phyloP scores from a whole-genome alignment of 2,113 vertebrate genomes.

The Myanophis thanlyinensis region DNA sequence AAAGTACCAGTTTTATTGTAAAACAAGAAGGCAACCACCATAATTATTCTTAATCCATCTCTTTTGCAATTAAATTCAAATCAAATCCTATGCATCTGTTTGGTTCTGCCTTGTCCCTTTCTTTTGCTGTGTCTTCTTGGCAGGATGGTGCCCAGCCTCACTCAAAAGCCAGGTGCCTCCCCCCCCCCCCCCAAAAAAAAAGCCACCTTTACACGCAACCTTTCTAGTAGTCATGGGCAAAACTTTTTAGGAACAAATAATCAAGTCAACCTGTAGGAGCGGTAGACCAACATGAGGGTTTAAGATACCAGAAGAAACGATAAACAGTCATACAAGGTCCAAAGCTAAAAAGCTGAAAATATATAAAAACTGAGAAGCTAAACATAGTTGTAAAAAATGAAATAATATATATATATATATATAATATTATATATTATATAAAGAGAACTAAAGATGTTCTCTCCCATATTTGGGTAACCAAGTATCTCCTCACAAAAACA shows the following conservation, averaged over 20 bases:
- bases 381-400: too few relatives aligned
- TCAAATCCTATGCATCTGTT: neutral
- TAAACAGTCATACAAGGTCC: neutral
- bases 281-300: neutral
- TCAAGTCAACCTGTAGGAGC: neutral
- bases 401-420: too few relatives aligned
- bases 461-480: too few relatives aligned
- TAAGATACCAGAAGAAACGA: neutral
- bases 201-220: neutral
- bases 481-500: too few relatives aligned
- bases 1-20: neutral
- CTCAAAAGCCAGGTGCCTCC: neutral
- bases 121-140: neutral
- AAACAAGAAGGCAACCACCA: neutral
- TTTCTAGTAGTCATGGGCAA: neutral
- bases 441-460: too few relatives aligned
- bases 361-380: neutral
- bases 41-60: neutral
- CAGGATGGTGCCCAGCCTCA: neutral
- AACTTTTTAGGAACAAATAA: neutral
- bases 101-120: neutral
- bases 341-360: neutral
- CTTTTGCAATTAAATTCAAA: neutral
- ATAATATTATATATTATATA: neutral
- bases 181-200: too few relatives aligned